Evolutionary conservation across 2,888 invertebrate species (phyloP), one percentile per base, ranked within the genome.

Genomic region (Apodemia mormo): DNA sequence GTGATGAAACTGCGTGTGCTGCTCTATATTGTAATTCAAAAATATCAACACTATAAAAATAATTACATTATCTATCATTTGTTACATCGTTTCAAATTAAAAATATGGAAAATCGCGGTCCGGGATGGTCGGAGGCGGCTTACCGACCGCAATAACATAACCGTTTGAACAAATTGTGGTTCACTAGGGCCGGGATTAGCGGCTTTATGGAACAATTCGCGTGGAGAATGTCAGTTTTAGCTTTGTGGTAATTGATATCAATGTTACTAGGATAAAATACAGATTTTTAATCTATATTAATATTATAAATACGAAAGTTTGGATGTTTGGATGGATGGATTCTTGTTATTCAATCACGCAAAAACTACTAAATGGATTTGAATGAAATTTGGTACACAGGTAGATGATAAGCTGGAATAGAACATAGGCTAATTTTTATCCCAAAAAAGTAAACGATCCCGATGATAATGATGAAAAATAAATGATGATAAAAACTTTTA

Each of bases 101-200:
- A 61, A 61, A 61, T 61, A 61, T 61, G 61, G 61, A 61, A 89
- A 89, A 88, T 90, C 89, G 86, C 85, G 83, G 85, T 77, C 77
- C 78, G 80, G 78, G 81, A 81, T 82, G 82, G 82, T 82, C 79
- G 76, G 72, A 73, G 78, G 82, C 78, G 82, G 88, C 88, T 90
- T 90, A 86, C 86, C 79, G 84, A 85, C 90, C 89, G 90, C 90
- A 90, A 89, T 92, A 92, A 92, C 92, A 92, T 92, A 92, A 92
- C 92, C 90, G 88, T 92, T 92, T 87, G 85, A 86, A 90, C 91
- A 91, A 92, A 92, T 92, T 90, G 92, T 90, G 82, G 88, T 84
- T 82, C 85, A 86, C 84, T 65, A 80, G 84, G 84, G 81, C 79
- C 81, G 79, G 90, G 90, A 92, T 92, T 92, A 92, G 90, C 86